A percentile compares a stretch with the other conserved stretches of the same genome.
Evolutionary conservation across 2,888 invertebrate species (phyloP).

Genomic region (Harmothoe impar): DNA sequence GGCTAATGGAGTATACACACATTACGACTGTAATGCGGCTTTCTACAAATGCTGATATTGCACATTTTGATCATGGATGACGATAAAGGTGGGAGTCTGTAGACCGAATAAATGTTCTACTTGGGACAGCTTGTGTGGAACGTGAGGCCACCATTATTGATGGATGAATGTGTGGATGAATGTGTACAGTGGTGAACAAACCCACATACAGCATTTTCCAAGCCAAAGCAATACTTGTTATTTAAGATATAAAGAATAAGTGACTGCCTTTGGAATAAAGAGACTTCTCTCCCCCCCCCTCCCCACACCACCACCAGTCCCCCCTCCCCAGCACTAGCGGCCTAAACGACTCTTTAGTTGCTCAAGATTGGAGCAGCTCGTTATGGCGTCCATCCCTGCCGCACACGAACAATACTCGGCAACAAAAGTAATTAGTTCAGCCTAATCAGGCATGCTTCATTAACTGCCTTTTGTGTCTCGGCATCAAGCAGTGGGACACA

Average conservation of each 20-base stretch:
- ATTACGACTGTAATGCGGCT: neutral
- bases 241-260: too few relatives aligned
- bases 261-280: too few relatives aligned
- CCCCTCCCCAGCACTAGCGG: neutral
- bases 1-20: neutral
- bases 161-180: too few relatives aligned
- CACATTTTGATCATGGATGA: neutral
- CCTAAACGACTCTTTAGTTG: neutral
- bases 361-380: neutral
- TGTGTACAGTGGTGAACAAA: too few relatives aligned
- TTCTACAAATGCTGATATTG: neutral
- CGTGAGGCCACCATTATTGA: too few relatives aligned
- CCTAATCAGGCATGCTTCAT: constrained; percentile 43
- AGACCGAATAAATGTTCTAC: too few relatives aligned
- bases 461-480: constrained; percentile 9
- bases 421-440: constrained; percentile 23
- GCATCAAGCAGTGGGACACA: neutral
- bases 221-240: too few relatives aligned
- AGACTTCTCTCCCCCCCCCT: too few relatives aligned
- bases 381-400: neutral
- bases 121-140: too few relatives aligned
- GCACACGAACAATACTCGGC: constrained; percentile 1
- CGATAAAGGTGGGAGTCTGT: too few relatives aligned
- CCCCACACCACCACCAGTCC: too few relatives aligned
- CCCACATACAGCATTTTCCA: too few relatives aligned